These are phyloP conservation scores for Pachyrhynchus sulphureomaculatus DNA, from an alignment of 1,140 invertebrate species.

Conservation along the genomic window DNA sequence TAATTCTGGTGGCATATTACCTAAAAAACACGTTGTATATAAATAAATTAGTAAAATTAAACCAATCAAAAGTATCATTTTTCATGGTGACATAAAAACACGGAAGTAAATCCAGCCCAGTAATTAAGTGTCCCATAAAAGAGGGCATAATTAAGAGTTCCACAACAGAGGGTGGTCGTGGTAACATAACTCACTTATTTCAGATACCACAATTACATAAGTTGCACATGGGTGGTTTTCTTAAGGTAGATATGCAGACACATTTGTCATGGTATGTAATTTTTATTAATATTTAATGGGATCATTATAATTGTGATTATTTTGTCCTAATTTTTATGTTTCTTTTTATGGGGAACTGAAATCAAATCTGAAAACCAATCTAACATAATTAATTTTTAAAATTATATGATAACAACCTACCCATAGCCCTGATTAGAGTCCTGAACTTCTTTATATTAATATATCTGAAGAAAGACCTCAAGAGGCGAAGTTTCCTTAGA, in stretches of 20 bases:
- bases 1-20: too few species aligned
- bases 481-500: too few species aligned
- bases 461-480: too few species aligned
- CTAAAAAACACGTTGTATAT: not conserved
- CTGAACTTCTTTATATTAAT: too few species aligned
- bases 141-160: not conserved
- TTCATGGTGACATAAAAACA: slow-evolving; percentile 27
- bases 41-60: slow-evolving; percentile 20
- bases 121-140: not conserved
- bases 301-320: too few species aligned
- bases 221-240: slow-evolving; percentile 22
- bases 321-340: too few species aligned
- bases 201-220: slow-evolving; percentile 19
- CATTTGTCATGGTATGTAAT: slow-evolving; percentile 3
- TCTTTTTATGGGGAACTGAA: too few species aligned
- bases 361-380: too few species aligned
- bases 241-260: not conserved
- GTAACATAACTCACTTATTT: slow-evolving; percentile 23
- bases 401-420: too few species aligned
- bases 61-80: slow-evolving; percentile 28
- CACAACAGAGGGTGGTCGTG: slow-evolving; percentile 14
- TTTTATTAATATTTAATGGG: not conserved
- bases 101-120: slow-evolving; percentile 10
- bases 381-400: too few species aligned
- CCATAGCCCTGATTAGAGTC: too few species aligned